These are phyloP conservation scores for Lampris incognitus DNA, from an alignment of 2,113 vertebrate species.

Conservation along the genomic window DNA sequence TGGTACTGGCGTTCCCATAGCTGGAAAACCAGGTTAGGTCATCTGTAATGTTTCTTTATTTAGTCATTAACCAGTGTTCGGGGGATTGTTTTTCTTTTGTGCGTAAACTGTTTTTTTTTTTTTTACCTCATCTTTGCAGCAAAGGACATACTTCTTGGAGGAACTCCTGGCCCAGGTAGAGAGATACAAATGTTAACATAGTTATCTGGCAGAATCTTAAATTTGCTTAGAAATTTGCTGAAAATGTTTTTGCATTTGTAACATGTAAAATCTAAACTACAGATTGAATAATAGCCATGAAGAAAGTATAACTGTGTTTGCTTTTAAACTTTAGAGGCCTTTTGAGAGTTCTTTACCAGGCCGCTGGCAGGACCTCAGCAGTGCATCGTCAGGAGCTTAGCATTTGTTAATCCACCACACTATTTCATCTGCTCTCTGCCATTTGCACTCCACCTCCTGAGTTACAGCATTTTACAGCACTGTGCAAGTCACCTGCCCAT, in stretches of 20 bases:
- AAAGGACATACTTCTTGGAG: slow-evolving; percentile 56
- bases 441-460: background rate
- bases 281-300: too few relatives aligned
- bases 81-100: background rate
- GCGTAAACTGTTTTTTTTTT: background rate
- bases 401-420: slow-evolving; percentile 4
- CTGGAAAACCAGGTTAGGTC: slow-evolving; percentile 67
- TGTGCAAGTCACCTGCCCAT: background rate
- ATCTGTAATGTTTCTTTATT: background rate
- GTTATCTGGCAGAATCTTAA: background rate
- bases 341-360: background rate
- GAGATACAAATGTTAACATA: background rate
- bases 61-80: background rate
- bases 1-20: slow-evolving; percentile 63
- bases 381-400: slow-evolving; percentile 3
- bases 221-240: background rate
- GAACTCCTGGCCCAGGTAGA: slow-evolving; percentile 76
- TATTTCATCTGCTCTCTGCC: slow-evolving; percentile 7
- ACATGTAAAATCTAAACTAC: background rate
- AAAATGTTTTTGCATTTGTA: background rate
- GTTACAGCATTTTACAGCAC: background rate
- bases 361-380: background rate
- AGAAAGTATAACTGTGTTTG: background rate
- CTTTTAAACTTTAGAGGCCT: background rate
- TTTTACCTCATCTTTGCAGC: slow-evolving; percentile 62